phyloP scores from a whole-genome alignment of 2,888 invertebrate genomes.

The Polydrusus cervinus region DNA sequence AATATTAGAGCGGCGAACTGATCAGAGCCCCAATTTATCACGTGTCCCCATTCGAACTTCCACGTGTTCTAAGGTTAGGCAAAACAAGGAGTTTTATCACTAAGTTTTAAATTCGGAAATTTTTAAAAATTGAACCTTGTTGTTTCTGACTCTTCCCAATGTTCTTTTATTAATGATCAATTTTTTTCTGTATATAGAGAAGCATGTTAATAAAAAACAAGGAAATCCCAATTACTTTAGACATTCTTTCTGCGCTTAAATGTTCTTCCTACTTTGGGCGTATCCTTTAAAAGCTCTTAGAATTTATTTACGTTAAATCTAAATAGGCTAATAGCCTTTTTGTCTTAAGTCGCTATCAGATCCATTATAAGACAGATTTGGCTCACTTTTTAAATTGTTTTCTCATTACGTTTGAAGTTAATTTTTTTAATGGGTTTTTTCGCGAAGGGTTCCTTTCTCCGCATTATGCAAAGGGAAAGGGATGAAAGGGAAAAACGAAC shows the following conservation, averaged over 20 bases:
- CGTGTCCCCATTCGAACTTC: too few species aligned
- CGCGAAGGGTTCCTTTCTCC: slow-evolving; percentile 41
- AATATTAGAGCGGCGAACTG: too few species aligned
- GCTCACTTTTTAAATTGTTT: slow-evolving; percentile 46
- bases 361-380: slow-evolving; percentile 44
- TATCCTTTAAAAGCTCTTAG: slow-evolving; percentile 27
- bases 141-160: too few species aligned
- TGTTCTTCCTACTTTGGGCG: slow-evolving; percentile 13
- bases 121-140: too few species aligned
- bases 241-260: slow-evolving; percentile 14
- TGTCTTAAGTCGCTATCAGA: slow-evolving; percentile 44
- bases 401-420: slow-evolving; percentile 48
- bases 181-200: neutral
- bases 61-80: too few species aligned
- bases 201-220: slow-evolving; percentile 6
- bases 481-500: slow-evolving; percentile 42
- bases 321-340: slow-evolving; percentile 45
- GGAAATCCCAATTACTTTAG: slow-evolving; percentile 5
- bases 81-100: too few species aligned
- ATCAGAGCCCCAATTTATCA: too few species aligned
- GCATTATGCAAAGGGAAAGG: slow-evolving; percentile 38
- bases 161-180: neutral
- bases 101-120: too few species aligned
- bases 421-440: slow-evolving; percentile 52
- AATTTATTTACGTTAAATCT: slow-evolving; percentile 39